Evolutionary conservation across 2,888 invertebrate genomes (phyloP).

Genomic region (Anodontia alba): DNA sequence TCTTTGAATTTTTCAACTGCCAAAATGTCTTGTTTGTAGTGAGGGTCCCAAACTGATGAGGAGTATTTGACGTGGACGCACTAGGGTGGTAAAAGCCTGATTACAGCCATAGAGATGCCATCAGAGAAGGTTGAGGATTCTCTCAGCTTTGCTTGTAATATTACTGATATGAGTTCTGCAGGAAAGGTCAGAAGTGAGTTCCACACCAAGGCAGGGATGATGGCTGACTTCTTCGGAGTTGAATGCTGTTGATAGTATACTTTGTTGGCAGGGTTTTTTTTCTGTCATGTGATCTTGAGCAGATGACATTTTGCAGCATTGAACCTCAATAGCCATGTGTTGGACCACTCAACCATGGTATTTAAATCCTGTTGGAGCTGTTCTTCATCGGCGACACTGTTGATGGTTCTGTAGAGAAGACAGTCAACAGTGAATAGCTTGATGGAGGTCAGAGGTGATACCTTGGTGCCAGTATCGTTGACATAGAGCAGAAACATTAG

Average conservation of each 20-base stretch:
- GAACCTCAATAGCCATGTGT: neutral
- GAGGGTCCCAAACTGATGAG: neutral
- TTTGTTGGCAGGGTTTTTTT: too few species aligned
- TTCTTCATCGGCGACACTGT: too few species aligned
- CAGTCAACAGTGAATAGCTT: neutral
- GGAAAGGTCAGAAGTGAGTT: neutral
- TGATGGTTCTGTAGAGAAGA: neutral
- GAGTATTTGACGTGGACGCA: neutral
- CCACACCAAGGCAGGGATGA: neutral
- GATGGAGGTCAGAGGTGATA: neutral
- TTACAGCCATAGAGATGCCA: neutral
- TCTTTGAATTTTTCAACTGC: neutral
- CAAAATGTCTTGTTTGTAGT: neutral
- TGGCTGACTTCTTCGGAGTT: neutral
- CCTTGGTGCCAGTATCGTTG: neutral
- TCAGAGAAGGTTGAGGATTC: neutral
- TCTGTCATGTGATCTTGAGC: neutral
- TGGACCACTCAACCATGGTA: too few species aligned
- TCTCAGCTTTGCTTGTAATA: neutral
- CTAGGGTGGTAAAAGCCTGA: neutral
- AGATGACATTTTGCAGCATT: neutral
- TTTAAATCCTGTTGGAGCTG: too few species aligned
- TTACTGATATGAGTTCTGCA: conserved; percentile 3
- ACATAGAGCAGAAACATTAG: too few species aligned
- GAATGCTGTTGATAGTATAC: too few species aligned